These are phyloP conservation scores for Lucifuga dentata DNA, from an alignment of 2,113 vertebrate genomes.

Conservation along the genomic window DNA sequence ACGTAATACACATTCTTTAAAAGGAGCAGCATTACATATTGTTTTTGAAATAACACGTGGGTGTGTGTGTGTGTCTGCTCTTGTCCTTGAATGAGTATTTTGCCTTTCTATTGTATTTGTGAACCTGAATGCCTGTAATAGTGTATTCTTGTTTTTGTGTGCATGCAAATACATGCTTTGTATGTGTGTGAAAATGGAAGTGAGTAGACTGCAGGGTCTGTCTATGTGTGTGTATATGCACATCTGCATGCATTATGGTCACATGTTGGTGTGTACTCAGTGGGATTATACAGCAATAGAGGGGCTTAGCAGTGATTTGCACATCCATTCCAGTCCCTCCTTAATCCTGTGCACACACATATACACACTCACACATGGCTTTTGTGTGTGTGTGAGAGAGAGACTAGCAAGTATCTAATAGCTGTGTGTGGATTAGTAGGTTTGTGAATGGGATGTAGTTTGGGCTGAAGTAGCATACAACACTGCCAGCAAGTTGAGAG, in stretches of 20 bases:
- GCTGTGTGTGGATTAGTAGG: conserved; percentile 70
- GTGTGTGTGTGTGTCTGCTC: conserved; percentile 41
- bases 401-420: conserved; percentile 61
- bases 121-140: conserved; percentile 35
- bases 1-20: conserved; percentile 23
- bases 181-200: not conserved
- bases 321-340: conserved; percentile 72
- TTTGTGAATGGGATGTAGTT: conserved; percentile 78
- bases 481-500: conserved; percentile 54
- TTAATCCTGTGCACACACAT: conserved; percentile 65
- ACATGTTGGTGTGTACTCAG: conserved; percentile 49
- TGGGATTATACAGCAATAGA: conserved; percentile 81
- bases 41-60: conserved; percentile 52
- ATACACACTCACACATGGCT: conserved; percentile 6
- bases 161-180: conserved; percentile 11
- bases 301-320: conserved; percentile 80
- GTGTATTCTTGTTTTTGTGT: conserved; percentile 3
- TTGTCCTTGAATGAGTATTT: conserved; percentile 45
- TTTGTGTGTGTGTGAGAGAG: conserved; percentile 43
- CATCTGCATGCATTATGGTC: conserved; percentile 25
- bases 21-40: conserved; percentile 44
- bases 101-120: conserved; percentile 29
- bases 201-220: not conserved
- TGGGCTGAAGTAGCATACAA: conserved; percentile 53
- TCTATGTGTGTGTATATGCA: conserved; percentile 25